Percentiles rank a stretch among this genome's conserved stretches.
These are phyloP conservation scores for Microctonus hyperodae DNA, from an alignment of 2,888 invertebrate genomes.

Conservation along the genomic window DNA sequence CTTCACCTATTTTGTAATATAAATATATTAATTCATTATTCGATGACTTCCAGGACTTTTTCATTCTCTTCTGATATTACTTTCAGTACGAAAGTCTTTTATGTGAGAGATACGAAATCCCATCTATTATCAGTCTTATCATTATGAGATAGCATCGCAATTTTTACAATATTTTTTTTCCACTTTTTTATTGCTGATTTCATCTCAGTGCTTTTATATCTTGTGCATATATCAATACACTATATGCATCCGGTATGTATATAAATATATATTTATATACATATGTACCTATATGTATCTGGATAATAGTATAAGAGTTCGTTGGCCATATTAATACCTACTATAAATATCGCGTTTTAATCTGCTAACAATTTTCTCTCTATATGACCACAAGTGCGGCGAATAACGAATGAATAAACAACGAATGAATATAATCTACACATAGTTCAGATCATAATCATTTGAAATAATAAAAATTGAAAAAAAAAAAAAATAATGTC, in stretches of 20 bases:
- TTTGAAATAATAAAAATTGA: not conserved
- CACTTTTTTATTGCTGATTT: not conserved
- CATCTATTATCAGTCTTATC: conserved; percentile 3
- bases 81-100: not conserved
- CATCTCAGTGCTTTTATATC: not conserved
- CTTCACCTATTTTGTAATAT: no score
- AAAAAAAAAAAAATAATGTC: not conserved
- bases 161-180: no score
- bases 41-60: not conserved
- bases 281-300: not conserved
- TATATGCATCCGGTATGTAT: no score
- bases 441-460: conserved; percentile 6
- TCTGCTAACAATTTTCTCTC: conserved; percentile 38
- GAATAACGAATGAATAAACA: conserved; percentile 5
- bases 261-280: not conserved
- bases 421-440: not conserved
- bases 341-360: conserved; percentile 38
- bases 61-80: not conserved
- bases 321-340: conserved; percentile 32
- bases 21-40: no score
- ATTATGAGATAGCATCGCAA: not conserved
- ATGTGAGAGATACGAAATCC: not conserved
- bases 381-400: conserved; percentile 23
- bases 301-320: not conserved
- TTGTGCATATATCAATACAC: no score